Evolutionary conservation across 23 tunicate genomes (phyloP).

Genomic region (Halocynthia aurantium): DNA sequence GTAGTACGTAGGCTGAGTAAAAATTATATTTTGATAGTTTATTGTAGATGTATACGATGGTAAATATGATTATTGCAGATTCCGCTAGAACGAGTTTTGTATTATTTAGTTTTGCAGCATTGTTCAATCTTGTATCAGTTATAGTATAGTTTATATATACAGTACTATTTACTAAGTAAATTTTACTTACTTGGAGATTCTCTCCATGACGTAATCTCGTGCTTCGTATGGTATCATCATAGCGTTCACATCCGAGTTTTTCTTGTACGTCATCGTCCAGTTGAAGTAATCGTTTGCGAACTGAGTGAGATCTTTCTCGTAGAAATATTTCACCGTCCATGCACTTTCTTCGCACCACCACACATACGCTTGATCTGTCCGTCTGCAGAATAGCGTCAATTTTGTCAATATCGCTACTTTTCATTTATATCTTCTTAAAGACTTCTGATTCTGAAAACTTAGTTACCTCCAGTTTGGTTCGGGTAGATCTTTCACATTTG

Average conservation of each 20-base stretch:
- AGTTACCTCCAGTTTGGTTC: conserved; percentile 9
- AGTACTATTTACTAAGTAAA: too few species aligned
- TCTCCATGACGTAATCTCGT: conserved; percentile 12
- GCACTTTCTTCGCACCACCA: conserved; percentile 60
- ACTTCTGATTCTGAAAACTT: not conserved
- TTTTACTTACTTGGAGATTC: not conserved
- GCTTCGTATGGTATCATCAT: conserved; percentile 40
- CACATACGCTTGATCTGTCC: conserved; percentile 32
- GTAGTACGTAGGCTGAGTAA: too few species aligned
- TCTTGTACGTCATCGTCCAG: conserved; percentile 63
- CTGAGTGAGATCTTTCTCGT: conserved; percentile 12
- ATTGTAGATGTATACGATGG: not conserved
- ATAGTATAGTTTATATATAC: too few species aligned
- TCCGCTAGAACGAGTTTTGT: too few species aligned
- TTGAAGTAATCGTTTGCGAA: conserved; percentile 35
- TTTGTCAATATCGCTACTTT: conserved; percentile 2
- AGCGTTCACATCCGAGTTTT: conserved; percentile 47
- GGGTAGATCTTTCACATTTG: conserved; percentile 18
- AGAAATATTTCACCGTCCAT: conserved; percentile 36
- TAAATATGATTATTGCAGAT: too few species aligned
- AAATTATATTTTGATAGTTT: not conserved
- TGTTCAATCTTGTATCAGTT: too few species aligned
- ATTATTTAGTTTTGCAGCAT: too few species aligned
- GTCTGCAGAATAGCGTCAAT: conserved; percentile 9
- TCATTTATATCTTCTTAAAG: not conserved